phyloP scores from a whole-genome alignment of 2,888 invertebrate genomes.

The Drosophila phalerata region DNA sequence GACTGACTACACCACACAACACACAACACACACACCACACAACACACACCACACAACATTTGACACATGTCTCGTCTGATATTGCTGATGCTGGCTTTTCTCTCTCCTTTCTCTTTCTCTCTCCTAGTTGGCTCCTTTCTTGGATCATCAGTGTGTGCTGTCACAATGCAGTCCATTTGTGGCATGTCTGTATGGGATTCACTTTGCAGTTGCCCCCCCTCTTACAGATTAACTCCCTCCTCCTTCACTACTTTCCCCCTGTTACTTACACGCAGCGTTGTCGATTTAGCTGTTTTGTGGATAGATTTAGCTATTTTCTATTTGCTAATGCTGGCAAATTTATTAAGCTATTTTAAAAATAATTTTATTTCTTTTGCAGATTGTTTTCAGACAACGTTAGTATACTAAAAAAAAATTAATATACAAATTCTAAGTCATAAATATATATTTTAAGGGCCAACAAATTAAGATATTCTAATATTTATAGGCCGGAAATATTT shows the following conservation, averaged over 20 bases:
- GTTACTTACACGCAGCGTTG: neutral
- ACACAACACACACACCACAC: slow-evolving; percentile 5
- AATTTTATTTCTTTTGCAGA: neutral
- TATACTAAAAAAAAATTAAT: neutral
- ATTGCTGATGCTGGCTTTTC: slow-evolving; percentile 4
- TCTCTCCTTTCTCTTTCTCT: too few species aligned
- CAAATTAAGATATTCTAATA: too few species aligned
- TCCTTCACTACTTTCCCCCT: neutral
- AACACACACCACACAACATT: slow-evolving; percentile 24
- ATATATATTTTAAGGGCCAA: too few species aligned
- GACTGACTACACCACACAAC: slow-evolving; percentile 3
- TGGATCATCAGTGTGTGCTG: slow-evolving; percentile 33
- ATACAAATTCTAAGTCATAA: neutral
- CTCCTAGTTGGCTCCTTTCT: slow-evolving; percentile 12
- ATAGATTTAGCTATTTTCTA: neutral
- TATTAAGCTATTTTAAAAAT: neutral
- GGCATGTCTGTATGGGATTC: slow-evolving; percentile 61
- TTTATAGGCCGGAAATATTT: neutral
- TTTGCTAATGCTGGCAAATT: too few species aligned
- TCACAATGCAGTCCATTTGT: slow-evolving; percentile 72
- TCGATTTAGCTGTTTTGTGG: neutral
- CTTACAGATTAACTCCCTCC: neutral
- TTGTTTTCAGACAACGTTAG: neutral
- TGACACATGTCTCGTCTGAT: slow-evolving; percentile 66
- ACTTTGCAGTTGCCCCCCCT: slow-evolving; percentile 31